Conservation (phyloP, 2,888 invertebrate species). For the Micropterix aruncella region DNA sequence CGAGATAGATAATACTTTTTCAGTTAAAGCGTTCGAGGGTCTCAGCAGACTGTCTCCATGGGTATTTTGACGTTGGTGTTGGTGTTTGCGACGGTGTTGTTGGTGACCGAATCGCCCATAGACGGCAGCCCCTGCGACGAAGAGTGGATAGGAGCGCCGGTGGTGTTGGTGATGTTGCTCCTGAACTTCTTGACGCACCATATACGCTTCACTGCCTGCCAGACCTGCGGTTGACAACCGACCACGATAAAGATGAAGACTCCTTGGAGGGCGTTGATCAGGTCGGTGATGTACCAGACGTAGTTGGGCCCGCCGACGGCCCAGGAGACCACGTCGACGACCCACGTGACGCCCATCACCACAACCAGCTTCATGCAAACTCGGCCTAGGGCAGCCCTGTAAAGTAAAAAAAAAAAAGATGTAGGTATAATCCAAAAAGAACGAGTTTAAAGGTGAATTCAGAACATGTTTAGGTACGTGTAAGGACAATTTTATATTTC, state of each 20-base stretch:
- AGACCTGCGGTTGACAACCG: conserved; percentile 75
- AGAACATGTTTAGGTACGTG: too few species aligned
- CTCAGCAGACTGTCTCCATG: conserved; percentile 48
- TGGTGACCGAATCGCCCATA: conserved; percentile 61
- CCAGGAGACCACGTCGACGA: conserved; percentile 73
- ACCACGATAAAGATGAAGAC: conserved; percentile 81
- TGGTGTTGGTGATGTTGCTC: conserved; percentile 34
- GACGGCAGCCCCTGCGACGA: conserved; percentile 73
- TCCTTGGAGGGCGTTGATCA: conserved; percentile 77
- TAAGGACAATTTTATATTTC: too few species aligned
- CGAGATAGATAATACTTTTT: too few species aligned
- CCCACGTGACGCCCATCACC: conserved; percentile 69
- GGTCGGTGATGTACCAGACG: conserved; percentile 72
- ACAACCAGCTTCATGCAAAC: conserved; percentile 78
- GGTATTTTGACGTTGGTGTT: conserved; percentile 29
- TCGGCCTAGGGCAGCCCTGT: conserved; percentile 64
- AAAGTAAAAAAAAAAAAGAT: conserved; percentile 15
- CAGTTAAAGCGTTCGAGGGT: conserved; percentile 7
- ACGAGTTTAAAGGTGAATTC: too few species aligned
- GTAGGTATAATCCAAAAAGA: not conserved
- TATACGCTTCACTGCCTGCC: conserved; percentile 51
- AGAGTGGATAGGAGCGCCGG: conserved; percentile 54
- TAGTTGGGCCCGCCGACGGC: conserved; percentile 66
- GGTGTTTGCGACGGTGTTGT: conserved; percentile 48
- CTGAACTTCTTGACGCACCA: conserved; percentile 44